Percentiles rank a stretch among this genome's conserved stretches.
Evolutionary conservation across 2,113 vertebrate genomes (phyloP).

Genomic region (Catharus fuscescens): DNA sequence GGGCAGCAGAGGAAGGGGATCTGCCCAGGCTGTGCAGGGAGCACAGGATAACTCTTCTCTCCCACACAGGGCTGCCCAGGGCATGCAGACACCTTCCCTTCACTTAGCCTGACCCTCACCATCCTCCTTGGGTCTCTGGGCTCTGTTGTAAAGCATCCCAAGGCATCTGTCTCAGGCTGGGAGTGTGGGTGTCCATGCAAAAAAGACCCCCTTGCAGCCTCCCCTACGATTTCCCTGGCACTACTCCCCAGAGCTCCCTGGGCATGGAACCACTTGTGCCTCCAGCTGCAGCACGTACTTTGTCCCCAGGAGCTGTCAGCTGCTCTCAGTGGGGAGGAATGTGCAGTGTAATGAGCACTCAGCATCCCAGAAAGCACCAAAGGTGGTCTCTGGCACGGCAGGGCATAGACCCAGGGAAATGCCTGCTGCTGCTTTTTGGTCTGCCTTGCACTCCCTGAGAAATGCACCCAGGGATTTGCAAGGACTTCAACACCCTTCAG

Average conservation of each 20-base stretch:
- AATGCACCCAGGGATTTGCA: neutral
- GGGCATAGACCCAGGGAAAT: neutral
- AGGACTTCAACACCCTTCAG: neutral
- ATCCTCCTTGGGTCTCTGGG: neutral
- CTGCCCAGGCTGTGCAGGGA: neutral
- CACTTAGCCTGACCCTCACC: neutral
- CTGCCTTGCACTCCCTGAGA: neutral
- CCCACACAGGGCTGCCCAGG: neutral
- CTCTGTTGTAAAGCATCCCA: neutral
- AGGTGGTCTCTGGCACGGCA: fast-evolving
- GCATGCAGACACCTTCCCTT: neutral
- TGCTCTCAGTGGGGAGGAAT: neutral
- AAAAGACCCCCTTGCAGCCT: neutral
- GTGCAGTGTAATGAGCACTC: neutral
- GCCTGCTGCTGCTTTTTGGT: neutral
- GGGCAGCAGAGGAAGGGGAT: fast-evolving
- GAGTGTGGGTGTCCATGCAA: neutral
- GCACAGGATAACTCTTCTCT: neutral
- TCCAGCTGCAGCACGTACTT: fast-evolving
- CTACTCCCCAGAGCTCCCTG: neutral
- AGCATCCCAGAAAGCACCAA: neutral
- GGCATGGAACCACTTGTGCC: neutral
- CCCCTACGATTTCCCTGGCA: fast-evolving
- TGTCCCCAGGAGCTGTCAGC: neutral
- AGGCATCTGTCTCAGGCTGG: neutral